Conservation (phyloP, 1,140 invertebrate genomes). For the Ceratina calcarata region DNA sequence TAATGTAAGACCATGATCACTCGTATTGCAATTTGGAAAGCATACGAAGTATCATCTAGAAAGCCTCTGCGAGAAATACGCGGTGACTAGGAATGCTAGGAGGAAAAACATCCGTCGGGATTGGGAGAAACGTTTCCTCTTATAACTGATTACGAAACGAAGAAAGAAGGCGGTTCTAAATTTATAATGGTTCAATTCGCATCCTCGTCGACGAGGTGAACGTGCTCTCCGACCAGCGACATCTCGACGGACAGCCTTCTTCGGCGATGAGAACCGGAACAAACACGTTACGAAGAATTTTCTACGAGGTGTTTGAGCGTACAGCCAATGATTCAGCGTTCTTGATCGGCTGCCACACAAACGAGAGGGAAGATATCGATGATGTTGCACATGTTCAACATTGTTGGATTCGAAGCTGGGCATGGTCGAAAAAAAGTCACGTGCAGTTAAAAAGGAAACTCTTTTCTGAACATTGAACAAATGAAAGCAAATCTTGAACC, state of each 20-base stretch:
- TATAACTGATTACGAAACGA: constrained; percentile 49
- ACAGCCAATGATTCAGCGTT: constrained; percentile 51
- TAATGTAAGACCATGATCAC: neutral
- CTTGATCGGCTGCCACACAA: constrained; percentile 50
- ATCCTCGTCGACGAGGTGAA: constrained; percentile 36
- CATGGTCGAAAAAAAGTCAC: neutral
- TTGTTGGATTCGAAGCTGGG: neutral
- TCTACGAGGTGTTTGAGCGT: constrained; percentile 39
- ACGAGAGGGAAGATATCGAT: neutral
- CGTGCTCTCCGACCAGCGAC: constrained; percentile 11
- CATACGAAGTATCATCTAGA: neutral
- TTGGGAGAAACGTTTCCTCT: constrained; percentile 21
- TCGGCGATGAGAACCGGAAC: constrained; percentile 41
- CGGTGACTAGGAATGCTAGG: neutral
- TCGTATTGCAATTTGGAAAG: neutral
- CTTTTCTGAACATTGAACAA: too few species aligned
- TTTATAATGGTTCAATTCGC: constrained; percentile 36
- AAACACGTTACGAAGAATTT: constrained; percentile 36
- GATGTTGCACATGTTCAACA: neutral
- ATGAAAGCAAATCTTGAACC: neutral
- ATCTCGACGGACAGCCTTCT: constrained; percentile 14
- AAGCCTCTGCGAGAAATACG: neutral
- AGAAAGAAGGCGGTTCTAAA: constrained; percentile 51
- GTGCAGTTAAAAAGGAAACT: too few species aligned
- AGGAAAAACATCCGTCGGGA: neutral